Conservation (phyloP, 2,797 vertebrate species). For the Melanotaenia nigrans region DNA sequence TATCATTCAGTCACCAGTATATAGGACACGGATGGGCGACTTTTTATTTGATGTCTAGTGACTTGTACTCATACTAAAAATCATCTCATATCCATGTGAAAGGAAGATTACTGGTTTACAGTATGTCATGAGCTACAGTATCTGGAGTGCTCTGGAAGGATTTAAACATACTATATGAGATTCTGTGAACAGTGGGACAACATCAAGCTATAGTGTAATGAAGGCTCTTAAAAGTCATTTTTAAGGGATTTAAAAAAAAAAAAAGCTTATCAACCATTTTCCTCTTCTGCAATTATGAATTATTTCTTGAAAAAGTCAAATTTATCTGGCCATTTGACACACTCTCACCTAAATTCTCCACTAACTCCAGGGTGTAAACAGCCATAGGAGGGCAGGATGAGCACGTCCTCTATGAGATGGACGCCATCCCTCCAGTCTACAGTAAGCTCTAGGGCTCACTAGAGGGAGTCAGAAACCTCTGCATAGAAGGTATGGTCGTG, state of each 20-base stretch:
- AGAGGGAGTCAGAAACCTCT: conserved; percentile 84
- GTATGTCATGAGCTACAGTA: conserved; percentile 48
- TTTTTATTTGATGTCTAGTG: conserved; percentile 75
- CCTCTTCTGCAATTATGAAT: conserved; percentile 7
- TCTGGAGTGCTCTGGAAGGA: conserved; percentile 31
- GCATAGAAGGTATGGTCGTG: conserved; percentile 69
- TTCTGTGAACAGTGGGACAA: conserved; percentile 35
- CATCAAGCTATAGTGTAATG: conserved; percentile 16
- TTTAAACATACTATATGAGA: conserved; percentile 24
- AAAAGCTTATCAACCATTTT: conserved; percentile 20
- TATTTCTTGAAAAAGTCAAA: conserved; percentile 17
- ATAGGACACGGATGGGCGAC: conserved; percentile 71
- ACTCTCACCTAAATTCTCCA: conserved; percentile 22
- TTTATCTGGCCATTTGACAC: conserved; percentile 17
- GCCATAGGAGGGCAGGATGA: conserved; percentile 48
- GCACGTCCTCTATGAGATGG: conserved; percentile 62
- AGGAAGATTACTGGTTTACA: conserved; percentile 67
- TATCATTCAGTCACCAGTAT: conserved; percentile 80
- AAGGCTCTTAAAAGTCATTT: conserved; percentile 13
- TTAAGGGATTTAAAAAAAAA: conserved; percentile 16
- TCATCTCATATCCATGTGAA: conserved; percentile 54
- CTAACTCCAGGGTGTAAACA: conserved; percentile 43
- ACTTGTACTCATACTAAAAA: conserved; percentile 70
- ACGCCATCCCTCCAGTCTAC: conserved; percentile 70
- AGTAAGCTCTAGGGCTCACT: conserved; percentile 81